Conservation (phyloP, 2,888 invertebrate species). For the Eristalis intricaria region DNA sequence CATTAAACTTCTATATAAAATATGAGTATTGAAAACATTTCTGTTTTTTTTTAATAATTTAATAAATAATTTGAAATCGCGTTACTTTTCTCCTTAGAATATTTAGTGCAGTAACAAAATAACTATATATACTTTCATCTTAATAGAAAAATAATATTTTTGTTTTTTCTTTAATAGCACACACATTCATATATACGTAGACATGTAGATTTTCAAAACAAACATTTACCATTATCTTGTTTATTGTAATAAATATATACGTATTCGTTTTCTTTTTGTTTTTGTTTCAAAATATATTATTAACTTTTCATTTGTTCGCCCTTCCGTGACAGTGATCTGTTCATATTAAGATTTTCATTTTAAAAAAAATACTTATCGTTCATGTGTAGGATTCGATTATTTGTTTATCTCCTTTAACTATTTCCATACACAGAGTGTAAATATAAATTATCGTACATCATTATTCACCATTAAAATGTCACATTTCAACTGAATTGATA, state of each 20-base stretch:
- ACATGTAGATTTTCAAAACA: slow-evolving; percentile 16
- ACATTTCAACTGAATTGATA: slow-evolving; percentile 75
- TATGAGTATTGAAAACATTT: slow-evolving; percentile 37
- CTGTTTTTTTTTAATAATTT: background rate
- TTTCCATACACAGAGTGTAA: slow-evolving; percentile 44
- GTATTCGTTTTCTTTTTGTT: slow-evolving; percentile 13
- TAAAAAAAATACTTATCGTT: slow-evolving; percentile 38
- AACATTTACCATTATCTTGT: background rate
- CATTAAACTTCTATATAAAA: slow-evolving; percentile 15
- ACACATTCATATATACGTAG: background rate
- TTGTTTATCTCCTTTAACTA: background rate
- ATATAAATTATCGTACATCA: slow-evolving; percentile 49
- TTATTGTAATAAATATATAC: slow-evolving; percentile 11
- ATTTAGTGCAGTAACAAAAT: slow-evolving; percentile 15
- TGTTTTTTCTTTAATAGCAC: background rate
- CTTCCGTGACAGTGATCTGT: background rate
- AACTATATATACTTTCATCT: background rate
- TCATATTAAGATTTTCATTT: background rate
- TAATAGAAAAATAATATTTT: slow-evolving; percentile 21
- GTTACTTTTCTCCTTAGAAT: background rate
- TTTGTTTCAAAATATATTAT: slow-evolving; percentile 24
- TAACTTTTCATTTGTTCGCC: background rate
- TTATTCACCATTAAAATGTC: slow-evolving; percentile 56
- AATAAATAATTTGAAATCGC: background rate
- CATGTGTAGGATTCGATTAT: background rate